Percentiles rank a stretch among this genome's conserved stretches.
Conservation (phyloP, 2,113 vertebrate genomes). For the Pandion haliaetus region DNA sequence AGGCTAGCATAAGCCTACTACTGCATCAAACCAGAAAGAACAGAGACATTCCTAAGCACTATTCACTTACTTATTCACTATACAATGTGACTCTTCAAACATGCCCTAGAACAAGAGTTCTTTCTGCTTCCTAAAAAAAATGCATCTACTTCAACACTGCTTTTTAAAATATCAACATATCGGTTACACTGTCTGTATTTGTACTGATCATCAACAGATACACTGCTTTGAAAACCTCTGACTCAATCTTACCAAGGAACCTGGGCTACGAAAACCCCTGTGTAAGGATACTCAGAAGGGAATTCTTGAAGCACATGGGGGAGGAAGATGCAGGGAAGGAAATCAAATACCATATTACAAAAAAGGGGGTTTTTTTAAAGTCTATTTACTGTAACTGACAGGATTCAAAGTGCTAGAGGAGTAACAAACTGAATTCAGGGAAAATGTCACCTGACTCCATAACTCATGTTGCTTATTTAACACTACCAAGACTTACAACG, state of each 20-base stretch:
- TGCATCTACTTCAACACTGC: not conserved
- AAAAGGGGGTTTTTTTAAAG: not conserved
- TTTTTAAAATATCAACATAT: not conserved
- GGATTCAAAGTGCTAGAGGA: not conserved
- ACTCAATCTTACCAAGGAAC: not conserved
- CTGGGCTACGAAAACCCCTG: not conserved
- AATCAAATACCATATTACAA: not conserved
- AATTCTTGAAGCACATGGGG: not conserved
- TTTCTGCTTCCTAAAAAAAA: not conserved
- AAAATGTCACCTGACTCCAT: not conserved
- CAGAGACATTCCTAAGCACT: not conserved
- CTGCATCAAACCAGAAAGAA: not conserved
- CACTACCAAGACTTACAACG: not conserved
- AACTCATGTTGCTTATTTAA: not conserved
- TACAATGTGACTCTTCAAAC: accelerated
- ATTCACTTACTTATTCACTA: not conserved
- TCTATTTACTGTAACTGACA: not conserved
- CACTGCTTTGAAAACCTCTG: not conserved
- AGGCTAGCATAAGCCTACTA: not conserved
- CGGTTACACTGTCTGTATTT: not conserved
- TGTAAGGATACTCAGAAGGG: not conserved
- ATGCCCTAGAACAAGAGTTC: not conserved
- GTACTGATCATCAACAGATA: not conserved
- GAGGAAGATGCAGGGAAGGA: not conserved
- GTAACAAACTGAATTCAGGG: not conserved